These are phyloP conservation scores for Cyrtonyx montezumae DNA, from an alignment of 2,113 vertebrate genomes.

Conservation along the genomic window DNA sequence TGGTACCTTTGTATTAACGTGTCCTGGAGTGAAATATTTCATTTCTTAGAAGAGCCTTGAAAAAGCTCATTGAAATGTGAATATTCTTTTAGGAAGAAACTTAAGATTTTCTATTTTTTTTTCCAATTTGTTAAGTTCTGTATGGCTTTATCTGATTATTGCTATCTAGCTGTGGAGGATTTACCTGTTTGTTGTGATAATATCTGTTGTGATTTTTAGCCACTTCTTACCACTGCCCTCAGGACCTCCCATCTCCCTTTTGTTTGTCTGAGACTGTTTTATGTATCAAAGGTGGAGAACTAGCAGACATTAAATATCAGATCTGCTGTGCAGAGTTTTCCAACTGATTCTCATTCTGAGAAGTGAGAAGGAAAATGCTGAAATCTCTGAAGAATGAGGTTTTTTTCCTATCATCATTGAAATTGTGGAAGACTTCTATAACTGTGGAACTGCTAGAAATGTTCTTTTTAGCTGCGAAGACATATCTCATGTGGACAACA, in stretches of 20 bases:
- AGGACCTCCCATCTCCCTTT: background rate
- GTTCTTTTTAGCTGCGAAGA: background rate
- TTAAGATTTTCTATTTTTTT: background rate
- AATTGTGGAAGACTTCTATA: background rate
- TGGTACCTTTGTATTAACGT: background rate
- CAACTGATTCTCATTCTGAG: background rate
- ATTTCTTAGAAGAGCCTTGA: background rate
- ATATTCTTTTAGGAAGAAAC: background rate
- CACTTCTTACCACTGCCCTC: background rate
- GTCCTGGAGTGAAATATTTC: background rate
- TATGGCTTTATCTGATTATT: background rate
- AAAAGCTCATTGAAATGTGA: background rate
- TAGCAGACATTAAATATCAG: background rate
- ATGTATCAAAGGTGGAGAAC: background rate
- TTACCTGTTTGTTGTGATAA: background rate
- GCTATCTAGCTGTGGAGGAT: background rate
- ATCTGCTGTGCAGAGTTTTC: background rate
- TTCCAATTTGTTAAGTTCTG: background rate
- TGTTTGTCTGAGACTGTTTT: background rate
- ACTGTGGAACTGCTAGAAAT: background rate
- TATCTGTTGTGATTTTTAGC: background rate
- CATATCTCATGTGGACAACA: accelerated
- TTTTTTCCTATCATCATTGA: background rate
- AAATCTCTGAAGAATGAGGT: background rate
- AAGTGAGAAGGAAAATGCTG: background rate